Base-by-base conservation (phyloP, 2,797 vertebrate genomes). In the Anomalospiza imberbis region DNA sequence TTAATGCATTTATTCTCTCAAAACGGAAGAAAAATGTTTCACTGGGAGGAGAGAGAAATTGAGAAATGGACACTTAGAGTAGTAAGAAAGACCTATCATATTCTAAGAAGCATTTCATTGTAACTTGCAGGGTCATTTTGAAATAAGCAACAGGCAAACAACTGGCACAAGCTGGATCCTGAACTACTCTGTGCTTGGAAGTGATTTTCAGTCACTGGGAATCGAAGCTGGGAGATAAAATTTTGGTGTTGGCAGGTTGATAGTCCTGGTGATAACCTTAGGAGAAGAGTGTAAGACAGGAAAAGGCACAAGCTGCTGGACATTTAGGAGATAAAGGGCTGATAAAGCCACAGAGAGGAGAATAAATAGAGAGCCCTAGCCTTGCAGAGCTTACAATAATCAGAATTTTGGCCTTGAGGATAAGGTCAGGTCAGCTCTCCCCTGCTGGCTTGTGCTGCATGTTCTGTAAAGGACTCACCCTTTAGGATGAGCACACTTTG, bases 1-100 rank as follows among this genome's bases (percentile, higher is more conserved):
- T 87, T 91, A 91, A 78, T 9, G 45, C 12, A 22, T 75, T 91
- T 85, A n/a, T 85, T 76, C 36, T 72, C 17, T 67, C 26, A 71
- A 73, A 86, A 36, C 21, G 21, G 21, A 62, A 36, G 53, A 50
- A 57, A 25, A 14, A 9, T 2, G 7, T 20, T 74, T 61, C 26
- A 53, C 11, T 67, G 29, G 48, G 14, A 83, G 54, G 45, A 63
- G 48, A 88, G 5, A 67, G 9, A 55, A 81, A 67, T 67, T 22
- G 50, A 50, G 54, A 87, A 85, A 40, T 28, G n/a, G 47, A 40
- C 18, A 36, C 14, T 55, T 63, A 32, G 9, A 73, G 19, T 7
- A 32, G 3, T 32, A 47, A 38, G 32, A 50, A 82, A 40, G 13
- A 61, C 28, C 22, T 61, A 15, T 34, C 7, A 17, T 20, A 16